Conservation (phyloP, 2,888 invertebrate genomes). For the Cephonodes hylas region DNA sequence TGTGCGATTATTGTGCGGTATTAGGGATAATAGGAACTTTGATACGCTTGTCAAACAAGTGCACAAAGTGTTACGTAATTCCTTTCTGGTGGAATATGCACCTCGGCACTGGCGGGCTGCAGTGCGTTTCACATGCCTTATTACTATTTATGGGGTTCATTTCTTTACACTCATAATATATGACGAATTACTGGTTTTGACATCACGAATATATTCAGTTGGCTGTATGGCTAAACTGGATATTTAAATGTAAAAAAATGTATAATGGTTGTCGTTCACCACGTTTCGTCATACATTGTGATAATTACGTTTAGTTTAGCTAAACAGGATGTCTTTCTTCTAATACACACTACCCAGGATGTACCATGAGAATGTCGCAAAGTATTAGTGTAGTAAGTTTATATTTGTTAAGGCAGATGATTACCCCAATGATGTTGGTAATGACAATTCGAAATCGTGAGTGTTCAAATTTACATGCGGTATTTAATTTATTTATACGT, state of each 20-base stretch:
- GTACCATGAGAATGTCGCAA: neutral
- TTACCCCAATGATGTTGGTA: neutral
- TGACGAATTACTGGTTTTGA: neutral
- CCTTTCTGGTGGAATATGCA: slow-evolving; percentile 8
- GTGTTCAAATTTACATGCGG: neutral
- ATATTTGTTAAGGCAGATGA: neutral
- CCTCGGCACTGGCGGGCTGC: neutral
- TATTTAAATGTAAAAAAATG: neutral
- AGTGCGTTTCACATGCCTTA: neutral
- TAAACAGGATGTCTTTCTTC: neutral
- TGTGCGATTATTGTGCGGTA: slow-evolving; percentile 22
- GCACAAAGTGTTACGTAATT: slow-evolving; percentile 52
- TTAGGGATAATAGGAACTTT: slow-evolving; percentile 52
- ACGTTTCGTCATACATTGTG: neutral
- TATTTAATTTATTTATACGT: neutral
- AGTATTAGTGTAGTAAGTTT: neutral
- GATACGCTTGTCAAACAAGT: slow-evolving; percentile 76
- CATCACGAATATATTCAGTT: neutral
- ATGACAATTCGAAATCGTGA: neutral
- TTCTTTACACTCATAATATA: neutral
- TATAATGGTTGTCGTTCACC: neutral
- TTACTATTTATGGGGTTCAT: neutral
- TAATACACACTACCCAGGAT: neutral
- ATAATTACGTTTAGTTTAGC: neutral
- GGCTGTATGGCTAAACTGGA: neutral